phyloP scores from a whole-genome alignment of 2,113 vertebrate species.

The Strix uralensis region DNA sequence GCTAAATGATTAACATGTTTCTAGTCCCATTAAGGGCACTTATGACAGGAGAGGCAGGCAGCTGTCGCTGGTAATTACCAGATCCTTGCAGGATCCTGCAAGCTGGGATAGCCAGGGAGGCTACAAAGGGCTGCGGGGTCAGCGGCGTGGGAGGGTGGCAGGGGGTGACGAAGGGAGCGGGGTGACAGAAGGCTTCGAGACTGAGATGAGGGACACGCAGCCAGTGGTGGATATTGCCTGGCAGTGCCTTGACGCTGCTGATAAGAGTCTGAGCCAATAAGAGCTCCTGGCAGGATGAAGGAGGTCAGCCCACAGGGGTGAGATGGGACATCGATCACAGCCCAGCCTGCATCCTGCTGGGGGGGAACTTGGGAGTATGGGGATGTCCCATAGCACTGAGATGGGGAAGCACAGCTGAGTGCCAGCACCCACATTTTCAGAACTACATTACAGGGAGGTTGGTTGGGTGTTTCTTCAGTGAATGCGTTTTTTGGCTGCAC shows the following conservation, averaged over 20 bases:
- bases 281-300: not conserved
- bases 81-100: constrained; percentile 15
- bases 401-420: not conserved
- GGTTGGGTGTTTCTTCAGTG: not conserved
- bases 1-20: constrained; percentile 51
- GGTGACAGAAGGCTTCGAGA: not conserved
- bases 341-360: fast-evolving
- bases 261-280: not conserved
- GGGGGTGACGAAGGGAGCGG: not conserved
- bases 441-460: fast-evolving
- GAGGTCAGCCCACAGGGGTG: fast-evolving
- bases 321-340: fast-evolving
- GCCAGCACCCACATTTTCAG: not conserved
- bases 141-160: not conserved
- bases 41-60: constrained; percentile 43
- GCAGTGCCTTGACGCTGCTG: fast-evolving
- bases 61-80: constrained; percentile 19
- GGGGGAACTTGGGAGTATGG: not conserved
- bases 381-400: not conserved
- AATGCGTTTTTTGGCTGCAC: fast-evolving
- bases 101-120: fast-evolving
- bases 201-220: not conserved
- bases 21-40: not conserved
- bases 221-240: not conserved
- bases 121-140: not conserved